A percentile compares a stretch with the other conserved stretches of the same genome.
Evolutionary conservation across 37 sponge, comb jelly and placozoan species (phyloP).

Genomic region (Spongilla lacustris): DNA sequence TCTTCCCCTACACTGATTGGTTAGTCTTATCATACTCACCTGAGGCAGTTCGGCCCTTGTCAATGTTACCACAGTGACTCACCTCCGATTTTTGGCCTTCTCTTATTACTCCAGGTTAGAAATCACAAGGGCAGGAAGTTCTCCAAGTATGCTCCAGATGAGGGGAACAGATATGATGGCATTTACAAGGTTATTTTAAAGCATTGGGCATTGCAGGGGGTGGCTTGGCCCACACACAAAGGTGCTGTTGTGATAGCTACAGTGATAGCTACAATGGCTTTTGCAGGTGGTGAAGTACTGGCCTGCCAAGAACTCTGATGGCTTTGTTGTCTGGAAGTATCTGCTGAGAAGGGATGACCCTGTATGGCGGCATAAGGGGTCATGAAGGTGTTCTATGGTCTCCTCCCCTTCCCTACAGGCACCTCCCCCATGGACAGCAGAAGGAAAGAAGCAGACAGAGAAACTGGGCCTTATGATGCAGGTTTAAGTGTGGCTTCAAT

Average conservation of each 20-base stretch:
- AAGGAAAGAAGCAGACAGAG: no score
- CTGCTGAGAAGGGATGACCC: no score
- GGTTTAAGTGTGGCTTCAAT: no score
- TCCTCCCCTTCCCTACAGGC: no score
- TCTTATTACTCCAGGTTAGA: constrained; percentile 45
- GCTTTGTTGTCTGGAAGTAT: no score
- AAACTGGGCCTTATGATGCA: no score
- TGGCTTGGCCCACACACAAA: neutral
- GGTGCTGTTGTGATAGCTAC: neutral
- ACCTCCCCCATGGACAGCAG: no score
- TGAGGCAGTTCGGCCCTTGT: no score
- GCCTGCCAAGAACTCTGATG: constrained; percentile 86
- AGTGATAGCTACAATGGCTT: neutral
- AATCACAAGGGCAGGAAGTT: constrained; percentile 83
- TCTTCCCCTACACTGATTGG: neutral
- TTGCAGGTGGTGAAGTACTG: constrained; percentile 90
- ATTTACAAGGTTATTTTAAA: constrained; percentile 93
- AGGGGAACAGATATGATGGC: constrained; percentile 94
- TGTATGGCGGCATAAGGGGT: no score
- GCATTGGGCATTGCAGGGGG: no score
- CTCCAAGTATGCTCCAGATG: constrained; percentile 87
- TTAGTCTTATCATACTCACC: neutral
- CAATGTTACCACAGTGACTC: neutral
- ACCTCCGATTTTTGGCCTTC: neutral
- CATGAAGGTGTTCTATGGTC: no score